Evolutionary conservation across 2,797 vertebrate genomes (phyloP), one percentile per base, ranked within the genome.

Genomic region (Austrolebias charrua): DNA sequence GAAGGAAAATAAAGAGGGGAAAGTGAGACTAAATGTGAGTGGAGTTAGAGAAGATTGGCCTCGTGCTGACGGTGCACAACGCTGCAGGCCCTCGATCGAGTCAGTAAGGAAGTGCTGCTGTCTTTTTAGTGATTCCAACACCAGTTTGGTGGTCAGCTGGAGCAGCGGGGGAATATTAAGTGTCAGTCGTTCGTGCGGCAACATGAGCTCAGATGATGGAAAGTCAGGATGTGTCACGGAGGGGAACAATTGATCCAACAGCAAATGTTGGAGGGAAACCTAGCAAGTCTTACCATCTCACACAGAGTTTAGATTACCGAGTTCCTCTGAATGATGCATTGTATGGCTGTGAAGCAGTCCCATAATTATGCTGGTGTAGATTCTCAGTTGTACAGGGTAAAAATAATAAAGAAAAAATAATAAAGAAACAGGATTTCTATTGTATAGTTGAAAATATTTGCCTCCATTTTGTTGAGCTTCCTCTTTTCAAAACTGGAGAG

Each of bases 171-270:
- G 68, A 55, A 53, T 79, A 87, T 90, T 76, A 0, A 35, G 38
- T 88, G 69, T 80, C 81, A 5, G 55, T 54, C 42, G 33, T 63
- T 79, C 78, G 28, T 11, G 73, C 64, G 18, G 78, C 71, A 84
- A 84, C 77, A 58, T 57, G 81, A 88, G 76, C 82, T 73, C 64
- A 60, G 69, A 28, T 33, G 4, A 28, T 48, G 78, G 73, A 65
- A 76, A 77, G 53, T 67, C 77, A 76, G 85, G 78, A 83, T 60
- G 84, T 74, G 69, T 82, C 76, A 50, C 52, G 63, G 61, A 75
- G 63, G 58, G 55, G 80, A 76, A 84, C 71, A 78, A 90, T 83
- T 74, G 86, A 90, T 88, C 82, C 69, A 71, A 68, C 75, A 81
- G 76, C 13, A 40, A 72, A 65, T 55, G 73, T 69, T 75, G 75